phyloP scores from a whole-genome alignment of 2,113 vertebrate genomes.

The Haemorhous mexicanus region DNA sequence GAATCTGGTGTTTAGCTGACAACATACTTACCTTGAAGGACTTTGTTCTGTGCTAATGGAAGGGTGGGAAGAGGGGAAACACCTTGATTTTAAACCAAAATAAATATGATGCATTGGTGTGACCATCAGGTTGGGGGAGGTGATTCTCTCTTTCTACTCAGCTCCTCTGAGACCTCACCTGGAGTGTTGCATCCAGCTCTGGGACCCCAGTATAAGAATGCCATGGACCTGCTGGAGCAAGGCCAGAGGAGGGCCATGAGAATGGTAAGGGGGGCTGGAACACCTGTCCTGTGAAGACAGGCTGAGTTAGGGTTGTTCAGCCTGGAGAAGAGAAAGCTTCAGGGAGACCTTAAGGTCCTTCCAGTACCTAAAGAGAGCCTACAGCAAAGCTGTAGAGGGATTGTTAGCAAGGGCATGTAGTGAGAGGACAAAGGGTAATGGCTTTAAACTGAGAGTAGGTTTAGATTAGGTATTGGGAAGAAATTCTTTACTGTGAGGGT shows the following conservation, averaged over 20 bases:
- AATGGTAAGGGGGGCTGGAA: not conserved
- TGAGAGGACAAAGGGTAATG: not conserved
- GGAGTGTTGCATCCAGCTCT: not conserved
- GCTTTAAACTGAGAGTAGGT: not conserved
- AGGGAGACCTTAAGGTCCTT: not conserved
- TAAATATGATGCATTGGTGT: not conserved
- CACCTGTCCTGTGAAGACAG: not conserved
- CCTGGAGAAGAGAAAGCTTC: not conserved
- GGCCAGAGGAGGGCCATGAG: not conserved
- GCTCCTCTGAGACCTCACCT: not conserved
- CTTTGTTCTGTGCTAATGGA: not conserved
- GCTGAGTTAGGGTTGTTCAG: not conserved
- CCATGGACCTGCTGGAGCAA: not conserved
- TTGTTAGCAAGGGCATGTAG: not conserved
- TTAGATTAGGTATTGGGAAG: not conserved
- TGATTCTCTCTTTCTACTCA: fast-evolving
- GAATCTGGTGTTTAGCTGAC: not conserved
- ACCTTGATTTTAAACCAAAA: not conserved
- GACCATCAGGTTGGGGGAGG: not conserved
- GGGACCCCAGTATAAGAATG: not conserved
- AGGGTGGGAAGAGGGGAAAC: not conserved
- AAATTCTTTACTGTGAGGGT: not conserved
- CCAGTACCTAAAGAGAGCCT: not conserved
- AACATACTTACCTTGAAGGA: not conserved
- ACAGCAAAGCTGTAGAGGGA: not conserved